These are phyloP conservation scores for Spea multiplicata DNA, from an alignment of 2,113 vertebrate genomes.

Conservation along the genomic window DNA sequence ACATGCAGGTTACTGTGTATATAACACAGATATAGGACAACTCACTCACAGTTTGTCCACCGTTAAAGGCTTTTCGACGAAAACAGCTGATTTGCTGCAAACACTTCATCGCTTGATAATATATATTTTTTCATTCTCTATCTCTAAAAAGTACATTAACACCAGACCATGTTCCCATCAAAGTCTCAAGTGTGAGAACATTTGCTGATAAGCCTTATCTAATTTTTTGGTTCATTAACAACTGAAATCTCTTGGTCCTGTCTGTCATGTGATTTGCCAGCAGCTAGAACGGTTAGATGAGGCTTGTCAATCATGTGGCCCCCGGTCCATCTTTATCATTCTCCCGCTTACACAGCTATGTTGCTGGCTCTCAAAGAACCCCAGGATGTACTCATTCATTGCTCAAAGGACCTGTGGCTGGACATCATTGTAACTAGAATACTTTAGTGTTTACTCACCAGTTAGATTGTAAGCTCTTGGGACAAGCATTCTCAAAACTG, in stretches of 20 bases:
- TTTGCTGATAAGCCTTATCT: constrained; percentile 79
- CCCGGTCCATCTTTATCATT: not conserved
- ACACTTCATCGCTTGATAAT: constrained; percentile 36
- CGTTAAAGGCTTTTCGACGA: constrained; percentile 35
- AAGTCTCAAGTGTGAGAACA: constrained; percentile 71
- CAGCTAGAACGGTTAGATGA: constrained; percentile 11
- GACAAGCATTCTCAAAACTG: no score
- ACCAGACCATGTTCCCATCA: constrained; percentile 71
- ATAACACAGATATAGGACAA: not conserved
- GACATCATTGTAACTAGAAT: no score
- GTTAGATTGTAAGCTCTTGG: no score
- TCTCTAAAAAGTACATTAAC: constrained; percentile 78
- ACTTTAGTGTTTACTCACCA: no score
- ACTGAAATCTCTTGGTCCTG: constrained; percentile 63
- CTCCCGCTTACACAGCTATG: not conserved
- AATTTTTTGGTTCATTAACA: constrained; percentile 68
- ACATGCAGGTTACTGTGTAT: not conserved
- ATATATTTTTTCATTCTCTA: constrained; percentile 60
- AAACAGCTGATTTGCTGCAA: constrained; percentile 5
- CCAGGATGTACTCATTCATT: no score
- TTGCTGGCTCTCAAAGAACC: no score
- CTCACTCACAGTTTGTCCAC: not conserved
- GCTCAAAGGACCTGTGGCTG: no score
- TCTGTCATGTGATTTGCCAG: constrained; percentile 27
- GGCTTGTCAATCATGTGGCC: not conserved